These are phyloP conservation scores for Tursiops truncatus DNA, from an alignment of 2,113 vertebrate genomes.

Conservation along the genomic window DNA sequence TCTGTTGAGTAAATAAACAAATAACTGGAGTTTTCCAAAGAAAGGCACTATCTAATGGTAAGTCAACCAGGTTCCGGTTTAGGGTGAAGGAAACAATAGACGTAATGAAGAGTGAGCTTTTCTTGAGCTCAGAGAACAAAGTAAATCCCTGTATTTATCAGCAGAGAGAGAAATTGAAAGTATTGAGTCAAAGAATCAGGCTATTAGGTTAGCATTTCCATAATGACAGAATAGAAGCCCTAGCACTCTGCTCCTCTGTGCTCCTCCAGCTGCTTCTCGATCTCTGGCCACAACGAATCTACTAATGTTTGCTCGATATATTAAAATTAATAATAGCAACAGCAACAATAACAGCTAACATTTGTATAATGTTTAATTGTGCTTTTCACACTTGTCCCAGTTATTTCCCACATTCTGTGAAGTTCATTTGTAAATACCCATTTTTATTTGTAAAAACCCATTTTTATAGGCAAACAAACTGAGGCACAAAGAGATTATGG, in stretches of 20 bases:
- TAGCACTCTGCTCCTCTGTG: not conserved
- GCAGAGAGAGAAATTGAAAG: conserved; percentile 23
- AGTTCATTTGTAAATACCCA: not conserved
- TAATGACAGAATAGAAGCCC: not conserved
- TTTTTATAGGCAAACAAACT: not conserved
- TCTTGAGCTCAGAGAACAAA: conserved; percentile 12
- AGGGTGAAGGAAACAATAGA: not conserved
- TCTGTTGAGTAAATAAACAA: not conserved
- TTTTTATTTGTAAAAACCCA: not conserved
- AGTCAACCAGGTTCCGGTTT: not conserved
- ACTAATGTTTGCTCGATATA: not conserved
- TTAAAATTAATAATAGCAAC: not conserved
- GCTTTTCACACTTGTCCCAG: not conserved
- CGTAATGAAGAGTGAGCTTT: not conserved
- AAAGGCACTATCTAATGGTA: not conserved
- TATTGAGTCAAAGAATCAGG: not conserved
- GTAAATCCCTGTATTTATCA: not conserved
- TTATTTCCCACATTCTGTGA: not conserved
- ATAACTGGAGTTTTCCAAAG: not conserved
- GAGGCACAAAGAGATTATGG: not conserved
- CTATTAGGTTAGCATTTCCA: not conserved
- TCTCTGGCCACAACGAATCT: not conserved
- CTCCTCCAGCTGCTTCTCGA: not conserved
- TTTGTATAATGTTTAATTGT: not conserved
- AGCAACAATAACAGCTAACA: not conserved